Evolutionary conservation across 2,888 invertebrate species (phyloP).

Genomic region (Flabesymbios commensalis): DNA sequence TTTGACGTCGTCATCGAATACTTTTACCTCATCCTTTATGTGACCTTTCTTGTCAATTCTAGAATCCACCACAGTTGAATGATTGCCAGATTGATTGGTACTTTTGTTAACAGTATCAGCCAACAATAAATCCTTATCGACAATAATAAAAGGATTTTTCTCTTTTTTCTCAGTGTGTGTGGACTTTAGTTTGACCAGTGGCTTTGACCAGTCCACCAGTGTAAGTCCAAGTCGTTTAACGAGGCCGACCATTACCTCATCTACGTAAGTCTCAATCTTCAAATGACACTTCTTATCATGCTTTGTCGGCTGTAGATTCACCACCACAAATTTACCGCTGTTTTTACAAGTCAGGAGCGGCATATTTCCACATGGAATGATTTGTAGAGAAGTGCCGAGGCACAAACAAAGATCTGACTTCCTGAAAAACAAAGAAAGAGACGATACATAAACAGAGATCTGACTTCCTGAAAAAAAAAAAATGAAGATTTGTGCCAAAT

Average conservation of each 20-base stretch:
- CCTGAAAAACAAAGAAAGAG: constrained; percentile 68
- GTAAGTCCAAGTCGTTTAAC: neutral
- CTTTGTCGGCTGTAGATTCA: constrained; percentile 97
- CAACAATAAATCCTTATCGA: too few relatives aligned
- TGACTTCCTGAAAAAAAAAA: neutral
- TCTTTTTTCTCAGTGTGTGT: neutral
- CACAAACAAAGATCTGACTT: constrained; percentile 91
- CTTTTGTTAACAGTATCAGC: too few relatives aligned
- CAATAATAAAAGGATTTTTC: neutral
- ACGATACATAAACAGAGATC: constrained; percentile 6
- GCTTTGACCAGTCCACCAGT: neutral
- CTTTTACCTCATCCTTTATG: too few relatives aligned
- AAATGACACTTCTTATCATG: constrained; percentile 88
- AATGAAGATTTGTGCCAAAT: neutral
- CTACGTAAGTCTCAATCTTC: constrained; percentile 86
- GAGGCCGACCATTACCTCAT: constrained; percentile 69
- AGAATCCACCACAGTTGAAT: too few relatives aligned
- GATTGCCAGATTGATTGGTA: too few relatives aligned
- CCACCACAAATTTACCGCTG: constrained; percentile 86
- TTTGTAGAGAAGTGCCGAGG: constrained; percentile 96
- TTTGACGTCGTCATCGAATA: too few relatives aligned
- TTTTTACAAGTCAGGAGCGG: constrained; percentile 81
- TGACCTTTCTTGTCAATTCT: too few relatives aligned
- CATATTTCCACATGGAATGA: constrained; percentile 92
- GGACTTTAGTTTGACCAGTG: neutral